These are phyloP conservation scores for Himalopsyche tibetana DNA, from an alignment of 2,888 invertebrate species.

Conservation along the genomic window DNA sequence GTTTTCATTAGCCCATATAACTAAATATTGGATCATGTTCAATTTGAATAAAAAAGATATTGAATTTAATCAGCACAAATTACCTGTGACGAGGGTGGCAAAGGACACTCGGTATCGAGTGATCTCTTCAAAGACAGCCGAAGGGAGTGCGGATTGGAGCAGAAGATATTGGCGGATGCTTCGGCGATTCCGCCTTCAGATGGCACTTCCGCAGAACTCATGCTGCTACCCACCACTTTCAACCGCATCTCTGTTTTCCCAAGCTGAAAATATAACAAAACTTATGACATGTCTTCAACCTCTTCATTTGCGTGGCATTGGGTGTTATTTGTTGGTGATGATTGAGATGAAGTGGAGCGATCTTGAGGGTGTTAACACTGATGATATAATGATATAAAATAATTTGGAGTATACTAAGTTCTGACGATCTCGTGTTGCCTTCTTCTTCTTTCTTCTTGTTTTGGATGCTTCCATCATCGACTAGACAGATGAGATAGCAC, in stretches of 20 bases:
- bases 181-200: slow-evolving; percentile 29
- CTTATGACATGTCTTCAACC: background rate
- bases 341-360: too few species aligned
- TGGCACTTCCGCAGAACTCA: slow-evolving; percentile 18
- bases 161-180: slow-evolving; percentile 53
- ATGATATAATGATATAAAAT: too few species aligned
- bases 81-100: slow-evolving; percentile 61
- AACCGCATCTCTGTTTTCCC: slow-evolving; percentile 60
- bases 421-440: too few species aligned
- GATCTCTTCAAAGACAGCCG: slow-evolving; percentile 49
- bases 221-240: slow-evolving; percentile 51
- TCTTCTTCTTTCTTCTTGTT: too few species aligned
- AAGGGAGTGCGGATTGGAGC: slow-evolving; percentile 58
- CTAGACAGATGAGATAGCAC: too few species aligned
- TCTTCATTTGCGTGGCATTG: too few species aligned
- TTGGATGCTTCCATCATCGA: too few species aligned
- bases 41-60: too few species aligned
- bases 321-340: too few species aligned
- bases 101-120: slow-evolving; percentile 54
- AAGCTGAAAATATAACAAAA: slow-evolving; percentile 51
- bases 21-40: too few species aligned
- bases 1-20: background rate
- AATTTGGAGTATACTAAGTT: too few species aligned
- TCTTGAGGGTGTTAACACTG: too few species aligned
- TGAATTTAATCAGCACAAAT: background rate